phyloP scores from a whole-genome alignment of 64 coral and sea anemone genomes.

The Montipora cactus region DNA sequence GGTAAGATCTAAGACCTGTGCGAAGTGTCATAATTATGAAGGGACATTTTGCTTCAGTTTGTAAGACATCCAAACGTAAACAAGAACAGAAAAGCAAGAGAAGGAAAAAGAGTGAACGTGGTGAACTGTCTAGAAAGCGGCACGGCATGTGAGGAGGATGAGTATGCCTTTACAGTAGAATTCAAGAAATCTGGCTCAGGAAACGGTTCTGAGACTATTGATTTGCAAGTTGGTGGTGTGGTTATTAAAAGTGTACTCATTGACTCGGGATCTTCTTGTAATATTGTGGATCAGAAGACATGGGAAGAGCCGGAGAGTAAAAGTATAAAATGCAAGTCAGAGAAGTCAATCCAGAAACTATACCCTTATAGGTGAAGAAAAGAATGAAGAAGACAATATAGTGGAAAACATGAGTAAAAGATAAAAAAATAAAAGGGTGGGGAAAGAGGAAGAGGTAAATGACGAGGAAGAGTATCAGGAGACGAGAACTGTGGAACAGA shows the following conservation, averaged over 20 bases:
- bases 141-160: constrained; percentile 27
- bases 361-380: background rate
- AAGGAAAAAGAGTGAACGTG: background rate
- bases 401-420: constrained; percentile 13
- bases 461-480: too few species aligned
- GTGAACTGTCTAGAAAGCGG: background rate
- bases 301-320: constrained; percentile 56
- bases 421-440: background rate
- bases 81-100: background rate
- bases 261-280: constrained; percentile 73
- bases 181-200: background rate
- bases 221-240: constrained; percentile 26
- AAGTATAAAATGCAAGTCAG: constrained; percentile 50
- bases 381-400: constrained; percentile 37
- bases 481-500: too few species aligned
- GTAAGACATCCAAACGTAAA: background rate
- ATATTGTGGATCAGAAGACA: constrained; percentile 57
- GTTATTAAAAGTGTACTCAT: constrained; percentile 48
- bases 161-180: constrained; percentile 53
- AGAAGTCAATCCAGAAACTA: constrained; percentile 60
- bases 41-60: constrained; percentile 32
- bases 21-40: constrained; percentile 2
- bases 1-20: constrained; percentile 23
- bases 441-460: too few species aligned
- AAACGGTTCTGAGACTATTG: background rate